Evolutionary conservation across 2,797 vertebrate species (phyloP).

Genomic region (Characodon lateralis): DNA sequence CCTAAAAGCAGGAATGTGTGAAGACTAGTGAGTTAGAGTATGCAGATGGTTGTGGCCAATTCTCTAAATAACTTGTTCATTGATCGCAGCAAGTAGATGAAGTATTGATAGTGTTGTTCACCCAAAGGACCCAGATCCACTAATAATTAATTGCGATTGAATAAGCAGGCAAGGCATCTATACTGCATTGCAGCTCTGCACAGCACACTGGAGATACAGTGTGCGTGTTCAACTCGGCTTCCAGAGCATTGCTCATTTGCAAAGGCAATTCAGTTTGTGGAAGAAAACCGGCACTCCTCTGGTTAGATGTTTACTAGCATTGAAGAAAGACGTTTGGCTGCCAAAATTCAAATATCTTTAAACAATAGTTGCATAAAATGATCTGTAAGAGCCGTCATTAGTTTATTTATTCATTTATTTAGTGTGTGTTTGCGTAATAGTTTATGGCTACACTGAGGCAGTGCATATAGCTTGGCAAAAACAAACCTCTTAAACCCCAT

Average conservation of each 20-base stretch:
- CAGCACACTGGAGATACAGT: conserved; percentile 28
- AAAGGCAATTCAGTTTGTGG: not conserved
- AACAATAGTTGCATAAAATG: not conserved
- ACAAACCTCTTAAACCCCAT: no score
- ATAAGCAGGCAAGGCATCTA: conserved; percentile 56
- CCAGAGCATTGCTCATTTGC: conserved; percentile 1
- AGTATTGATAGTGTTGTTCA: conserved; percentile 80
- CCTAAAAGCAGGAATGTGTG: conserved; percentile 21
- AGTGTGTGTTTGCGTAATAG: not conserved
- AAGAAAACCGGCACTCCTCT: conserved; percentile 2
- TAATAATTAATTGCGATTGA: conserved; percentile 77
- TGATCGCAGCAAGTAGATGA: conserved; percentile 79
- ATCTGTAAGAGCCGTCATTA: not conserved
- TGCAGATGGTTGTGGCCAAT: conserved; percentile 48
- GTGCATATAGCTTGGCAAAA: not conserved
- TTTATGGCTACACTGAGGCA: not conserved
- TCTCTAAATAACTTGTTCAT: conserved; percentile 80
- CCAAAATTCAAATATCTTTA: not conserved
- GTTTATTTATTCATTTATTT: not conserved
- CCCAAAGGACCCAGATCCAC: conserved; percentile 74
- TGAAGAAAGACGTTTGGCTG: not conserved
- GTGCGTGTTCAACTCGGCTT: conserved; percentile 10
- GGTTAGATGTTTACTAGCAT: not conserved
- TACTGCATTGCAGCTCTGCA: conserved; percentile 71
- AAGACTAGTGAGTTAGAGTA: conserved; percentile 31